These are phyloP conservation scores for Panagrolaimus sp. DNA, from an alignment of 1,140 invertebrate species.

Conservation along the genomic window DNA sequence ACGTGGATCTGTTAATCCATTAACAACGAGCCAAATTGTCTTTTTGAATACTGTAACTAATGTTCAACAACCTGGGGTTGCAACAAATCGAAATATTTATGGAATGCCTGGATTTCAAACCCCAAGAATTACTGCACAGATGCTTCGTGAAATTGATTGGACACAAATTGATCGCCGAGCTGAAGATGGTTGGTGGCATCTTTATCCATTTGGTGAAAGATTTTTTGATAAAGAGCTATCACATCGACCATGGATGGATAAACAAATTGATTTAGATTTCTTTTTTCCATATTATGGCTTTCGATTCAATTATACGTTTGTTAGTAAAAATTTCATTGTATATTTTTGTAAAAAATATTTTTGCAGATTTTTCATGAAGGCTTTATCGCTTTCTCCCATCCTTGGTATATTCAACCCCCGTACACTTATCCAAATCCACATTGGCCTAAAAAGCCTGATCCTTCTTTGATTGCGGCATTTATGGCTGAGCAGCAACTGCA, in stretches of 20 bases:
- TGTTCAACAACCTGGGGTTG: slow-evolving; percentile 38
- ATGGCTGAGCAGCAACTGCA: slow-evolving; percentile 68
- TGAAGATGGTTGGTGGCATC: slow-evolving; percentile 49
- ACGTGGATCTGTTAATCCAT: slow-evolving; percentile 26
- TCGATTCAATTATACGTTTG: slow-evolving; percentile 84
- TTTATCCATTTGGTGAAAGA: slow-evolving; percentile 42
- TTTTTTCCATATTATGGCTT: slow-evolving; percentile 87
- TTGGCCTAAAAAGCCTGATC: slow-evolving; percentile 78
- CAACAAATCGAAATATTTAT: slow-evolving; percentile 20
- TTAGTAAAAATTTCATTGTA: slow-evolving; percentile 61
- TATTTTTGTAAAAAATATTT: neutral
- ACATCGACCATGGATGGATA: slow-evolving; percentile 50
- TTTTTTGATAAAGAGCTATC: slow-evolving; percentile 39
- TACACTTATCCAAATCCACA: slow-evolving; percentile 78
- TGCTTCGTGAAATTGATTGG: slow-evolving; percentile 40
- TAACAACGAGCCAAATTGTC: slow-evolving; percentile 33
- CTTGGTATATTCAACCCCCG: slow-evolving; percentile 68
- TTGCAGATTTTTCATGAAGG: slow-evolving; percentile 49
- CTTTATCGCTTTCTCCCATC: slow-evolving; percentile 43
- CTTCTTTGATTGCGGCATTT: slow-evolving; percentile 85
- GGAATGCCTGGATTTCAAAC: slow-evolving; percentile 36
- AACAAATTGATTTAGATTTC: slow-evolving; percentile 64
- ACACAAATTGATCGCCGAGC: slow-evolving; percentile 40
- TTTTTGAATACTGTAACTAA: slow-evolving; percentile 40
- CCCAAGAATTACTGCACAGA: slow-evolving; percentile 41